Base-by-base conservation (phyloP, 2,888 invertebrate genomes). In the Cataglyphis cursor region DNA sequence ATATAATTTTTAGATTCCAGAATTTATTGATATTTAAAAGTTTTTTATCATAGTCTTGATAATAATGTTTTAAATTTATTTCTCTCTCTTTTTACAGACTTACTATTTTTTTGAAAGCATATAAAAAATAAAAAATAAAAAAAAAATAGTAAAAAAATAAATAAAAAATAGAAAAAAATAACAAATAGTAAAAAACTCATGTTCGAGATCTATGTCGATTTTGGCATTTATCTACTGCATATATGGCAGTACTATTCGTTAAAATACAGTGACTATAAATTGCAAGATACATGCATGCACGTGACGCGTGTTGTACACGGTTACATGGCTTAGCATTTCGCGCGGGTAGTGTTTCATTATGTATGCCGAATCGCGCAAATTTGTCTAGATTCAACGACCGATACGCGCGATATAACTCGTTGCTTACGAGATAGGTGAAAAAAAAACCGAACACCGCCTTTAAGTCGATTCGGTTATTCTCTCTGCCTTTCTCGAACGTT, bases 311-410 rank as follows among this genome's bases (percentile, higher is more conserved):
- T 76, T 28, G 54, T 66, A 28, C n/a, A 54, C 54, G 65, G n/a
- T 76, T 65, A 38, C 54, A 9, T 35, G 38, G 41, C 38, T 41
- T 57, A 5, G 28, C 28, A 38, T 38, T 64, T 18, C 10, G 21
- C 2, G n/a, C 38, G n/a, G n/a, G 6, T 65, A 24, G 24, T 66
- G 54, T 66, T 66, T 76, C 65, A 66, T 76, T 76, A 76, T 44
- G 65, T 44, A 28, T 54, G 38, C 28, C 38, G 38, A n/a, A 41
- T 54, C 76, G 66, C 24, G 62, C 75, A 38, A 68, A 76, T 51
- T 51, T 66, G 66, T 66, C 66, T 59, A 57, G 41, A 57, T 68
- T 68, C 75, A 24, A 75, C 35, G 51, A 38, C 15, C 74, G 44
- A 62, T 44, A 74, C 74, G 9, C 18, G 35, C n/a, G 9, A 2